Conservation (phyloP, 2,113 vertebrate species). For the Hypocryptadius cinnamomeus region DNA sequence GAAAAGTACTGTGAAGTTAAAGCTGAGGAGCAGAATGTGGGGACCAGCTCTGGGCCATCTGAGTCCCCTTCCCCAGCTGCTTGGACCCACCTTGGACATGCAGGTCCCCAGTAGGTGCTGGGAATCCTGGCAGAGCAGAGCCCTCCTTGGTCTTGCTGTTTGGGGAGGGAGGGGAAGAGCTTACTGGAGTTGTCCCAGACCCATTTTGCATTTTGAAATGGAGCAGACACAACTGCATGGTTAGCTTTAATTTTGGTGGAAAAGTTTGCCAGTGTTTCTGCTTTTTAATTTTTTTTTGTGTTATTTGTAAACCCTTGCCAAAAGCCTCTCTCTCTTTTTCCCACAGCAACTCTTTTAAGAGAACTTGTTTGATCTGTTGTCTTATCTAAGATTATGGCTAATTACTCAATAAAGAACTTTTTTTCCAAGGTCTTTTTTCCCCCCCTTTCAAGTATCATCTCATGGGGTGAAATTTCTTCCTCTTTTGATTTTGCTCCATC, state of each 20-base stretch:
- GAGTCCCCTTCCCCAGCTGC: background rate
- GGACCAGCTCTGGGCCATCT: background rate
- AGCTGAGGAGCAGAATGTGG: background rate
- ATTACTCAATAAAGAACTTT: conserved; percentile 53
- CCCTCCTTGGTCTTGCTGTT: accelerated
- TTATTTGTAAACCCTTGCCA: background rate
- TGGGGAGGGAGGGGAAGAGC: too few relatives aligned
- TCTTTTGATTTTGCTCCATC: conserved; percentile 29
- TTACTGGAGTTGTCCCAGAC: background rate
- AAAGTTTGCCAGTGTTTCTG: background rate
- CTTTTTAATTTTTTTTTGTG: background rate
- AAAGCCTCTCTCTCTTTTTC: background rate
- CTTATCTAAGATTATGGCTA: conserved; percentile 54
- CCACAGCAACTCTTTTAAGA: conserved; percentile 33
- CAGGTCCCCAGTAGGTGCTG: accelerated
- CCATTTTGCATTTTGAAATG: background rate
- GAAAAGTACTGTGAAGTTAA: background rate
- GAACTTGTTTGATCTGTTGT: conserved; percentile 49
- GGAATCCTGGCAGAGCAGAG: background rate
- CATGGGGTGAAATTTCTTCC: background rate
- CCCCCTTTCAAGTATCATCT: background rate
- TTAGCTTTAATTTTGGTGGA: background rate
- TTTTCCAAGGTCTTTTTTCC: background rate
- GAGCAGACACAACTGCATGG: background rate
- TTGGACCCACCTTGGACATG: accelerated